Base-by-base conservation (phyloP, 2,797 vertebrate species). In the Cuniculus paca region DNA sequence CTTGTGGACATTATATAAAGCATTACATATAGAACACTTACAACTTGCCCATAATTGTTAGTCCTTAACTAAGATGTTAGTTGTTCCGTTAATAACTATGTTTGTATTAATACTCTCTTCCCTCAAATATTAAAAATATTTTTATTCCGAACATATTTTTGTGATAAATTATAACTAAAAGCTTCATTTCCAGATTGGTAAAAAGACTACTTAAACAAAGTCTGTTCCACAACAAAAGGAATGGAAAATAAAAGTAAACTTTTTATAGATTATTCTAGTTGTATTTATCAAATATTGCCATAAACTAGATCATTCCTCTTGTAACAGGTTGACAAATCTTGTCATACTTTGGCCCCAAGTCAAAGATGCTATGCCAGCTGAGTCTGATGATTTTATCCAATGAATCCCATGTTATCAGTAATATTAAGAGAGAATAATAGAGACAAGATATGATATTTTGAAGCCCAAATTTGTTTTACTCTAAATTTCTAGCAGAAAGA, bases 361-460 rank as follows among this genome's bases (percentile, higher is more conserved):
- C 50, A 42, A 93, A 91, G 56, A 61, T 31, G 5, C 11, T 87
- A 84, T 81, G 42, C 75, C 80, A 92, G 60, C 54, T 63, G 75
- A 60, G 24, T 92, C 58, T 86, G 86, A 95, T 81, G 52, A 82
- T 86, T 88, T 87, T 79, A 63, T 58, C 28, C 6, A 83, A n/a
- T 11, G 85, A 79, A 39, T 72, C n/a, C 60, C 5, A 34, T 31
- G 42, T 31, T 45, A 56, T 75, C 50, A 70, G 36, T 36, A 75
- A 85, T 19, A 92, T 42, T 14, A 91, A 22, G 16, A 95, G 16
- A 65, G 34, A 91, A 31, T 26, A 70, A 34, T 58, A 74, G 2
- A 28, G 16, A 80, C 16, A 84, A 68, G 63, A 84, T 61, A 17
- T 36, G 11, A 56, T 63, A 39, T 48, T 88, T 92, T 78, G 17